Percentiles rank a stretch among this genome's conserved stretches.
Evolutionary conservation across 2,113 vertebrate species (phyloP).

Genomic region (Pituophis catenifer): DNA sequence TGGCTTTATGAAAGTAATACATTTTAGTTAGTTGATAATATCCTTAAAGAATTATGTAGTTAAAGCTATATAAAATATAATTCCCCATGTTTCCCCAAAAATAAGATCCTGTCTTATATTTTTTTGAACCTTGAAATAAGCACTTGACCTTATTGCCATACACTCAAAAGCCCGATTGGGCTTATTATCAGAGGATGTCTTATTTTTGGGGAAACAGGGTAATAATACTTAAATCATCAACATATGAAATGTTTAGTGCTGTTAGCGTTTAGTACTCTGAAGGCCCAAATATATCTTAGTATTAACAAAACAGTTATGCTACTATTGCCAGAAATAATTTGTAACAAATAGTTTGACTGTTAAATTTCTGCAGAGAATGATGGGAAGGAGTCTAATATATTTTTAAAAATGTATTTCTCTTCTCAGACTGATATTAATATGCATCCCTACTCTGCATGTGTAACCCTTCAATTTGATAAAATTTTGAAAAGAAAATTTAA

Average conservation of each 20-base stretch:
- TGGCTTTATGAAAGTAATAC: neutral
- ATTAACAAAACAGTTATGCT: neutral
- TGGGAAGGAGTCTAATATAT: neutral
- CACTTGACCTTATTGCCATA: too few species aligned
- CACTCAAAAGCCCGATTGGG: too few species aligned
- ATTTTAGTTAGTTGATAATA: neutral
- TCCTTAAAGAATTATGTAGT: neutral
- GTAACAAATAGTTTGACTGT: neutral
- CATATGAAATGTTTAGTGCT: neutral
- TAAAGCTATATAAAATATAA: neutral
- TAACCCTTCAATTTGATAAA: neutral
- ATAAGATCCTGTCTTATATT: too few species aligned
- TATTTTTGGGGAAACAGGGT: too few species aligned
- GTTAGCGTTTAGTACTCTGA: neutral
- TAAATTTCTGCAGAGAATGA: neutral
- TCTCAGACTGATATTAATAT: neutral
- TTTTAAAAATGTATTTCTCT: neutral
- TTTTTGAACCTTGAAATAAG: too few species aligned
- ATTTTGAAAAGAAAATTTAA: neutral
- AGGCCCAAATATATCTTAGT: neutral
- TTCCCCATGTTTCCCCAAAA: too few species aligned
- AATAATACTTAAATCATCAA: neutral
- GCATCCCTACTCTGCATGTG: neutral
- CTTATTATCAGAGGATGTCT: too few species aligned
- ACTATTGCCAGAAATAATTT: neutral